Percentiles rank a stretch among this genome's conserved stretches.
Evolutionary conservation across 2,797 vertebrate species (phyloP).

Genomic region (Nasua narica): DNA sequence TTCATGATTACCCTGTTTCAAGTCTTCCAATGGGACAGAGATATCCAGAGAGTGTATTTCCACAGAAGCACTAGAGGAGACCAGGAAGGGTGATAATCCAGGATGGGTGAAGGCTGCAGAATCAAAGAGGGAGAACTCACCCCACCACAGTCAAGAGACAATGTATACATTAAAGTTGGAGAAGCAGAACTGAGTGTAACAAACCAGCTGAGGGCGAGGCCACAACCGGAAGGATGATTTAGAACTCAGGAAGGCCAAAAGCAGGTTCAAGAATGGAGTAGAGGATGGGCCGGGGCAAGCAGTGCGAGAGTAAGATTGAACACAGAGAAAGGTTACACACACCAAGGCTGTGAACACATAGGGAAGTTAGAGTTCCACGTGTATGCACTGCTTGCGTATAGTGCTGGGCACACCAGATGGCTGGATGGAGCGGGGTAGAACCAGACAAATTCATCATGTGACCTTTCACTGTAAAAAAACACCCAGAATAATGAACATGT

Average conservation of each 20-base stretch:
- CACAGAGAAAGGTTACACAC: not conserved
- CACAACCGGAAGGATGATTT: not conserved
- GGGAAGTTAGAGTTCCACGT: not conserved
- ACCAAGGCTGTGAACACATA: not conserved
- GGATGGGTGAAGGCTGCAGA: not conserved
- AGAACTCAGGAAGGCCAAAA: not conserved
- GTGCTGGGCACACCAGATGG: not conserved
- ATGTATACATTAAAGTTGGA: not conserved
- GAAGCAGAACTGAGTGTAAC: not conserved
- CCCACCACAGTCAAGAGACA: not conserved
- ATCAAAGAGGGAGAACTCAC: not conserved
- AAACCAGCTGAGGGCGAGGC: not conserved
- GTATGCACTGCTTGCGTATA: not conserved
- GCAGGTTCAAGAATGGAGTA: not conserved
- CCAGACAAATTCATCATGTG: not conserved
- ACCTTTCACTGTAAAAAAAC: not conserved
- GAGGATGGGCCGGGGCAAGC: not conserved
- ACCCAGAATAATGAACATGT: not conserved
- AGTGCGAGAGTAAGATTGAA: not conserved
- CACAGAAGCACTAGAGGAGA: not conserved
- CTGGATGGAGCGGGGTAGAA: no score
- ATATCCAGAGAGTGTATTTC: not conserved
- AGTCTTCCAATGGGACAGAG: not conserved
- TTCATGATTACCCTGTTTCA: rapidly evolving
- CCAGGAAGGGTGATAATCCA: not conserved